These are phyloP conservation scores for Anableps anableps DNA, from an alignment of 2,797 vertebrate genomes.

Conservation along the genomic window DNA sequence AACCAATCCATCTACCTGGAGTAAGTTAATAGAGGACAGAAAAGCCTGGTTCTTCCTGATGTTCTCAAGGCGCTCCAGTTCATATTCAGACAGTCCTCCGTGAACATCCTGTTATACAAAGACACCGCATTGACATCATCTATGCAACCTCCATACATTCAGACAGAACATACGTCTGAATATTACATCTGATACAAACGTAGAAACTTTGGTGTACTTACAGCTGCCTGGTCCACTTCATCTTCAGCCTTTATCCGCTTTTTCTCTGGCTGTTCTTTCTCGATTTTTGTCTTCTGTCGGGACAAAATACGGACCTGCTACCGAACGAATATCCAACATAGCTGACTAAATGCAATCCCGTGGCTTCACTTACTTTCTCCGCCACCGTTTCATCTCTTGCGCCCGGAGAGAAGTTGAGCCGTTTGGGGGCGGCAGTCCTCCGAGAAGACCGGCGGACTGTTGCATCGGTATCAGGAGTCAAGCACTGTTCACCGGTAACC, in stretches of 20 bases:
- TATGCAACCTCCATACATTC: background rate
- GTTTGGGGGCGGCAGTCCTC: slow-evolving; percentile 22
- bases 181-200: background rate
- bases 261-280: background rate
- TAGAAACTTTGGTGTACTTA: slow-evolving; percentile 16
- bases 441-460: slow-evolving; percentile 33
- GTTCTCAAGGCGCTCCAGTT: slow-evolving; percentile 89
- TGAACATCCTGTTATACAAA: slow-evolving; percentile 32
- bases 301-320: background rate
- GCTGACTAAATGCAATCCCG: background rate
- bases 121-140: background rate
- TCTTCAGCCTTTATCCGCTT: slow-evolving; percentile 5
- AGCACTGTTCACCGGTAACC: slow-evolving; percentile 14
- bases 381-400: background rate
- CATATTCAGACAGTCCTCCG: slow-evolving; percentile 83
- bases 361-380: slow-evolving; percentile 26
- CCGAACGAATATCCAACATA: background rate
- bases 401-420: slow-evolving; percentile 32
- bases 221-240: slow-evolving; percentile 27
- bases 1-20: slow-evolving; percentile 74
- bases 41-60: slow-evolving; percentile 89
- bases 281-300: slow-evolving; percentile 22
- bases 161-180: no score
- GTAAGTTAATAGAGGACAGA: slow-evolving; percentile 87
- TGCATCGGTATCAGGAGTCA: slow-evolving; percentile 22